Evolutionary conservation across 2,888 invertebrate species (phyloP).

Genomic region (Chrysomela aeneicollis): DNA sequence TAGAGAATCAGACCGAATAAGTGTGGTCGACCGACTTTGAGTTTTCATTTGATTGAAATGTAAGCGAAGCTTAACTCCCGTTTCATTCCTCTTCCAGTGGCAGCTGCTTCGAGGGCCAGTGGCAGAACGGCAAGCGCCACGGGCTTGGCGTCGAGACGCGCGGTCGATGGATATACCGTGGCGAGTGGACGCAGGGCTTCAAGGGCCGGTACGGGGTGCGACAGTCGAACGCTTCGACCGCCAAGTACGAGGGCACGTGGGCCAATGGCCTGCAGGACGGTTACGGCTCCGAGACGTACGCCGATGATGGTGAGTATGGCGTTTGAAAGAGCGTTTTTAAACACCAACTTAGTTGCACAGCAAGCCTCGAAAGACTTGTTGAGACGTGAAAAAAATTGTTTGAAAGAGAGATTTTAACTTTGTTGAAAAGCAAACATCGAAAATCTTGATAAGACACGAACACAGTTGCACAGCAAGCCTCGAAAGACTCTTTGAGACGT

Average conservation of each 20-base stretch:
- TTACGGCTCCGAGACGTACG: slow-evolving; percentile 99
- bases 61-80: background rate
- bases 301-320: slow-evolving; percentile 89
- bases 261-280: slow-evolving; percentile 98
- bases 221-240: slow-evolving; percentile 93
- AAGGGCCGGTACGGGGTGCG: slow-evolving; percentile 98
- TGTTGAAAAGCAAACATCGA: too few species aligned
- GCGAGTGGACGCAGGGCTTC: slow-evolving; percentile 98
- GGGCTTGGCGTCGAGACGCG: slow-evolving; percentile 97
- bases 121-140: slow-evolving; percentile 99
- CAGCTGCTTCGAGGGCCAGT: slow-evolving; percentile 96
- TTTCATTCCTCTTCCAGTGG: slow-evolving; percentile 72
- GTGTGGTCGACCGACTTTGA: too few species aligned
- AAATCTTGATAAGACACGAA: too few species aligned
- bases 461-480: too few species aligned
- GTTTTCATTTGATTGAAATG: background rate
- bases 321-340: too few species aligned
- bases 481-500: too few species aligned
- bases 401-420: too few species aligned
- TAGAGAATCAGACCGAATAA: too few species aligned
- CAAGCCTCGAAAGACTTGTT: too few species aligned
- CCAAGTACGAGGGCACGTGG: slow-evolving; percentile 98
- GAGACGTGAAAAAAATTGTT: background rate
- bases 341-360: too few species aligned
- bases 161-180: slow-evolving; percentile 96